Percentiles rank a stretch among this genome's conserved stretches.
Conservation (phyloP, 2,797 vertebrate species). For the Rousettus madagascariensis region DNA sequence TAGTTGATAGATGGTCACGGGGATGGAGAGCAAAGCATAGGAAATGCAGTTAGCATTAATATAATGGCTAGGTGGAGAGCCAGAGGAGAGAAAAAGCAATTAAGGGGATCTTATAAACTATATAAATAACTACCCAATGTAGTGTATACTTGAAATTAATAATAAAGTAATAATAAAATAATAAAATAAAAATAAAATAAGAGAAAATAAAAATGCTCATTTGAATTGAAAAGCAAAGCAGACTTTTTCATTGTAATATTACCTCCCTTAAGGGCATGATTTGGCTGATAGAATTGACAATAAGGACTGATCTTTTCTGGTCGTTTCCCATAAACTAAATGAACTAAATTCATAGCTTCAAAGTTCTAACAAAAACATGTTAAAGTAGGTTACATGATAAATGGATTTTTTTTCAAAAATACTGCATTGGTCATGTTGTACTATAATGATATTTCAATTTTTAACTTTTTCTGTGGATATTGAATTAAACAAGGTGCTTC, state of each 20-base stretch:
- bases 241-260: background rate
- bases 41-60: too few species aligned
- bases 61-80: too few species aligned
- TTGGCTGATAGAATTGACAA: background rate
- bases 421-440: background rate
- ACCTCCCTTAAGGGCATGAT: background rate
- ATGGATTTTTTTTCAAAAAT: background rate
- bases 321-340: background rate
- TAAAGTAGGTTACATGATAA: background rate
- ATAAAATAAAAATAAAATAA: too few species aligned
- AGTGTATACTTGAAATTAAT: too few species aligned
- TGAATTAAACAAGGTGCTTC: background rate
- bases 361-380: background rate
- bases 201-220: background rate
- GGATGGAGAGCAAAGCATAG: too few species aligned
- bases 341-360: background rate
- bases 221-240: background rate
- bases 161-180: too few species aligned
- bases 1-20: too few species aligned
- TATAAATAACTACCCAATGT: too few species aligned
- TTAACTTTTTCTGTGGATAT: background rate
- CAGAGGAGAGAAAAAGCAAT: too few species aligned
- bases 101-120: too few species aligned
- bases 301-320: background rate
- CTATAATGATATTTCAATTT: background rate